A percentile compares a stretch with the other conserved stretches of the same genome.
Evolutionary conservation across 2,797 vertebrate species (phyloP).

Genomic region (Peromyscus aztecus): DNA sequence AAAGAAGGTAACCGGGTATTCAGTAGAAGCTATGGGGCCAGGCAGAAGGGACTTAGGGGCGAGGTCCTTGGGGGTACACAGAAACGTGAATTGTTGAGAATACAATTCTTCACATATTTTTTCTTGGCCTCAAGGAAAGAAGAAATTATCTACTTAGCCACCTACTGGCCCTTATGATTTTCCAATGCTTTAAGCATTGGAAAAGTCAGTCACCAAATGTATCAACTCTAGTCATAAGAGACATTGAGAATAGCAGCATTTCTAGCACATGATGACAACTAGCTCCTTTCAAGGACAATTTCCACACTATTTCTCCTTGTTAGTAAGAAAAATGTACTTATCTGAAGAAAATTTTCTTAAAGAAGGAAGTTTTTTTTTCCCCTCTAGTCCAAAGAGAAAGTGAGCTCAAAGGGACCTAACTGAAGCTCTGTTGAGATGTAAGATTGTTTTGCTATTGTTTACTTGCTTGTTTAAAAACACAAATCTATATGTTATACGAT

Average conservation of each 20-base stretch:
- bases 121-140: background rate
- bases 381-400: constrained; percentile 11
- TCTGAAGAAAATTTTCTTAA: background rate
- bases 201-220: background rate
- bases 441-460: background rate
- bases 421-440: constrained; percentile 11
- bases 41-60: fast-evolving
- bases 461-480: constrained; percentile 13
- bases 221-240: background rate
- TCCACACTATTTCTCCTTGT: background rate
- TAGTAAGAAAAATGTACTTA: background rate
- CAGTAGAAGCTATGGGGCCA: background rate
- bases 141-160: background rate
- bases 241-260: background rate
- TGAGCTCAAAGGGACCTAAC: background rate
- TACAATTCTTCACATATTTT: background rate
- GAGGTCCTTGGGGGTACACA: background rate
- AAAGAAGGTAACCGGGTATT: background rate
- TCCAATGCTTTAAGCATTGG: fast-evolving
- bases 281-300: background rate
- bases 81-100: background rate
- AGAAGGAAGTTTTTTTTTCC: background rate
- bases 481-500: background rate
- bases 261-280: background rate
- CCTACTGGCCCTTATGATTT: fast-evolving